Evolutionary conservation across 1,140 invertebrate genomes (phyloP), one percentile per base, ranked within the genome.

Genomic region (Solenopsis invicta): DNA sequence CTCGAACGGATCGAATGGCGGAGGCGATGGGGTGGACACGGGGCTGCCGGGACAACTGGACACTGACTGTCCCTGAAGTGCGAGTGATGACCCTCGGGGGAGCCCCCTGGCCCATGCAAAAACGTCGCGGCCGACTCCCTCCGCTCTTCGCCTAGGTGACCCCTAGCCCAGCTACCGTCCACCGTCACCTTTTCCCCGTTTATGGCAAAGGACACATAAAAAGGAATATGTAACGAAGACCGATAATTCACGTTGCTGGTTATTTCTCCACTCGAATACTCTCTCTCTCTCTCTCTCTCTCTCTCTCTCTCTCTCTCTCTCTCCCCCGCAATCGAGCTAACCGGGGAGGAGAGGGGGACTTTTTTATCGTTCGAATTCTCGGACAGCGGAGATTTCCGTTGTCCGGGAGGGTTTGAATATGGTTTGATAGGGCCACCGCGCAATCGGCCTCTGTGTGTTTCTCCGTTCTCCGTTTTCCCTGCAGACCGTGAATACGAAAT

Each of bases 81-180:
- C 94, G 94, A 95, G 94, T 93, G 94, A 95, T 95, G 94, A 95
- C 93, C 93, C 95, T 94, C 95, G 87, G 85, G 95, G 94, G 95
- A 95, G 91, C 71, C 71, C 86, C 90, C 90, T 86, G 86, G 85
- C 89, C 92, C 89, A 92, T 91, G 93, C 93, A 94, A 95, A 94
- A 95, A 93, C 89, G 54, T 56, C 69, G 81, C 72, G 78, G 69
- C 87, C 69, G 80, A 56, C 74, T 77, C 87, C 89, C 87, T 80
- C 54, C 74, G 66, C 66, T 77, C 64, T 64, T 61, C 71, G 80
- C 71, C 84, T 89, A 64, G 61, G 82, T 74, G 66, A 45, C 80
- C 74, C 78, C 66, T 56, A 69, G 62, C n/a, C 77, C 21, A 29
- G 48, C 66, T 21, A 54, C 74, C 56, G 61, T 54, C 62, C 86